phyloP scores from a whole-genome alignment of 2,113 vertebrate species.

The Proteles cristata region DNA sequence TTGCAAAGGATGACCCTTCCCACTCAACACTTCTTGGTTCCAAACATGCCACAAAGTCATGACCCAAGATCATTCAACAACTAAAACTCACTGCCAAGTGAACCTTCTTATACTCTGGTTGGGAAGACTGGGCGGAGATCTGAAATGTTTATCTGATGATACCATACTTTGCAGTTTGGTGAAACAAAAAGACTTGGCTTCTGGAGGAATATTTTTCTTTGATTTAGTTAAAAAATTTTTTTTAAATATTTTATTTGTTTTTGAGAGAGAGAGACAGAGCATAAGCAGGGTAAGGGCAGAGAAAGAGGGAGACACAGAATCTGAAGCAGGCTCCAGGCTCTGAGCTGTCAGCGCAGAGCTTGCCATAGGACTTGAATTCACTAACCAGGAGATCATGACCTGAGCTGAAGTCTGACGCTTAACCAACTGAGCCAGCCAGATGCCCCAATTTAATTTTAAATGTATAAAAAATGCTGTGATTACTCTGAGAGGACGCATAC shows the following conservation, averaged over 20 bases:
- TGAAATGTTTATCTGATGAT: background rate
- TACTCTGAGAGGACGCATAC: background rate
- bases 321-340: too few relatives aligned
- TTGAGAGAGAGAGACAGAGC: too few relatives aligned
- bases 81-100: conserved; percentile 30
- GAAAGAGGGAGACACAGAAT: too few relatives aligned
- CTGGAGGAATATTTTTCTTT: conserved; percentile 38
- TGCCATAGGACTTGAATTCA: too few relatives aligned
- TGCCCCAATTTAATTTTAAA: background rate
- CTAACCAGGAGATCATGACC: too few relatives aligned
- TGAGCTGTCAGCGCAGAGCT: too few relatives aligned
- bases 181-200: background rate
- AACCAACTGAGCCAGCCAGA: too few relatives aligned
- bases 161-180: background rate
- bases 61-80: background rate
- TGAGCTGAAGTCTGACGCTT: too few relatives aligned
- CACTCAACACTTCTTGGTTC: background rate
- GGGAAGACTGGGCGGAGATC: background rate
- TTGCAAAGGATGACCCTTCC: background rate
- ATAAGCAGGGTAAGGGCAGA: too few relatives aligned
- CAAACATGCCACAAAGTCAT: background rate
- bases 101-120: background rate
- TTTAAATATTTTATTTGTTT: too few relatives aligned
- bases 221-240: background rate
- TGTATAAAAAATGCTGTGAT: conserved; percentile 14